Conservation (phyloP, 2,113 vertebrate species). For the Myrmecophaga tridactyla region DNA sequence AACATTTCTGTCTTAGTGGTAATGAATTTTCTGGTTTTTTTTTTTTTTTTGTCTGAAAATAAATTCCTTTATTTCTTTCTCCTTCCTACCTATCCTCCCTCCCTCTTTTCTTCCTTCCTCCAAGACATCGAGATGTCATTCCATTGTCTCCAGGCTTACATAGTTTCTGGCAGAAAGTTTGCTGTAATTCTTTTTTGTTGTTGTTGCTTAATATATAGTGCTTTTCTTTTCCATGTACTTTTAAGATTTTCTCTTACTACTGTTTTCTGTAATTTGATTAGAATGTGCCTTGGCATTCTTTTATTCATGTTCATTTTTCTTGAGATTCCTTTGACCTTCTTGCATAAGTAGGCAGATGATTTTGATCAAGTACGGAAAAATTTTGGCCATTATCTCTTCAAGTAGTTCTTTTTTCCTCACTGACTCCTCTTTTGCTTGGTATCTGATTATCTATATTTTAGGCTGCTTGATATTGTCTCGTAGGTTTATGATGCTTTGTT, state of each 20-base stretch:
- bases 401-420: background rate
- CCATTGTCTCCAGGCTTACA: background rate
- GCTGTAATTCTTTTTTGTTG: background rate
- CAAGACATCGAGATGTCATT: background rate
- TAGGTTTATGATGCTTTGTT: background rate
- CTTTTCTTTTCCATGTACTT: background rate
- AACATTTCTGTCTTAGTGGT: too few relatives aligned
- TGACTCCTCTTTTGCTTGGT: background rate
- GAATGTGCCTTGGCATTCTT: background rate
- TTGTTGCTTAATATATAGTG: background rate
- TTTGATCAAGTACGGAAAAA: background rate
- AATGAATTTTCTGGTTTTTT: too few relatives aligned
- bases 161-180: background rate
- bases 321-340: background rate
- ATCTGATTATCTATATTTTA: background rate
- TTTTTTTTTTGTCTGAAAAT: too few relatives aligned
- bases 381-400: background rate
- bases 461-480: background rate
- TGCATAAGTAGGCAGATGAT: background rate
- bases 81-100: background rate
- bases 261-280: background rate
- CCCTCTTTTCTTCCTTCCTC: background rate
- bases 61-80: background rate
- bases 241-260: background rate
- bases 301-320: background rate